Conservation (phyloP, 1,140 invertebrate species). For the Samia ricini region DNA sequence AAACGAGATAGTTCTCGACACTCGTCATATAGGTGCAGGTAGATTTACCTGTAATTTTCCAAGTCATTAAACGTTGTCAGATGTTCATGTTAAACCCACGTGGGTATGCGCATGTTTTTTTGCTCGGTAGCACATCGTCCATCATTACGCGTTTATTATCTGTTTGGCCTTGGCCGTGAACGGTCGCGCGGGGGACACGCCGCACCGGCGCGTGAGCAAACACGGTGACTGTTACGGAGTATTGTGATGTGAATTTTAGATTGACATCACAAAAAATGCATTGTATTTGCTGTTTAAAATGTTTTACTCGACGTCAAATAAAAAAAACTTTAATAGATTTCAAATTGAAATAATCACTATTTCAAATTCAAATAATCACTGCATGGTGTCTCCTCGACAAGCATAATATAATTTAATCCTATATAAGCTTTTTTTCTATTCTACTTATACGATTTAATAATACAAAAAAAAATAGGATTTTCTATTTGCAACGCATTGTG, state of each 20-base stretch:
- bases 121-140: constrained; percentile 55
- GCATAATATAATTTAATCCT: neutral
- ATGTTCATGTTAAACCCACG: constrained; percentile 53
- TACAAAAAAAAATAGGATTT: neutral
- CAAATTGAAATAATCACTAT: constrained; percentile 3
- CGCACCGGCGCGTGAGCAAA: constrained; percentile 35
- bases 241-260: constrained; percentile 30
- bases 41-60: constrained; percentile 52
- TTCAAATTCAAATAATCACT: neutral
- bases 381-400: neutral
- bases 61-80: constrained; percentile 61
- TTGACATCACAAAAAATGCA: constrained; percentile 26
- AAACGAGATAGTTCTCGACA: constrained; percentile 10
- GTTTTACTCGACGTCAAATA: constrained; percentile 17
- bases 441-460: neutral
- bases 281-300: constrained; percentile 23
- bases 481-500: neutral
- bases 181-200: constrained; percentile 47
- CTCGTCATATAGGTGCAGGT: neutral
- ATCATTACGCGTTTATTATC: constrained; percentile 63
- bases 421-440: neutral
- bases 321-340: constrained; percentile 13
- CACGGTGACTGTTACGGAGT: constrained; percentile 18
- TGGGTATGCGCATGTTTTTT: constrained; percentile 49
- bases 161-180: constrained; percentile 71